A percentile compares a stretch with the other conserved stretches of the same genome.
Conservation (phyloP, 2,888 invertebrate species). For the Eristalinus aeneus region DNA sequence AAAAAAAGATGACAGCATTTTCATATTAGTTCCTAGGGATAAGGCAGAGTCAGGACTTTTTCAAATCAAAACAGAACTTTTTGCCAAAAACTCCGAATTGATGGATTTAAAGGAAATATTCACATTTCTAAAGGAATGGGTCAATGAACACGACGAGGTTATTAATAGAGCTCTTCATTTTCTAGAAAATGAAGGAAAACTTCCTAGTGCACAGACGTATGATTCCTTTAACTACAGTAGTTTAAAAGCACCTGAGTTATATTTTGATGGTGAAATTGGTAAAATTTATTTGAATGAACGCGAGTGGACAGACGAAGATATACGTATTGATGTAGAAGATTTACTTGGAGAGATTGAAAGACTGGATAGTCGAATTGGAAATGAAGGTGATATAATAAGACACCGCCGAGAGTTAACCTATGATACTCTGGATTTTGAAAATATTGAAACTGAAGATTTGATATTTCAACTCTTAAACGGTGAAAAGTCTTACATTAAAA, state of each 20-base stretch:
- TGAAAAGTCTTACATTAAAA: constrained; percentile 74
- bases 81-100: constrained; percentile 76
- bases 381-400: constrained; percentile 14
- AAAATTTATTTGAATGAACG: constrained; percentile 75
- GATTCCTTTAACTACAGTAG: constrained; percentile 59
- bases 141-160: constrained; percentile 75
- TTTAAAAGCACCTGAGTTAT: constrained; percentile 73
- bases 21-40: constrained; percentile 77
- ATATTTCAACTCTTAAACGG: constrained; percentile 77
- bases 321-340: constrained; percentile 72
- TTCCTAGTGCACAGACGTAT: neutral
- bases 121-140: constrained; percentile 74
- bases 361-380: constrained; percentile 70
- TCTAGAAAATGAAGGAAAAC: constrained; percentile 20
- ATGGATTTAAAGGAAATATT: constrained; percentile 76
- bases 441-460: constrained; percentile 75
- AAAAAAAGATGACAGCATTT: constrained; percentile 73
- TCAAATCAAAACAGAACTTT: constrained; percentile 75
- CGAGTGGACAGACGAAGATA: constrained; percentile 75
- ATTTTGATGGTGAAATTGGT: constrained; percentile 73
- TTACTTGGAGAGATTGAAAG: constrained; percentile 74
- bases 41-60: constrained; percentile 78
- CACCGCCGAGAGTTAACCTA: constrained; percentile 67
- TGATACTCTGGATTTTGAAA: constrained; percentile 74
- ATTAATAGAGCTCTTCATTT: constrained; percentile 71